These are phyloP conservation scores for Oreonectes daqikongensis DNA, from an alignment of 2,797 vertebrate genomes.

Conservation along the genomic window DNA sequence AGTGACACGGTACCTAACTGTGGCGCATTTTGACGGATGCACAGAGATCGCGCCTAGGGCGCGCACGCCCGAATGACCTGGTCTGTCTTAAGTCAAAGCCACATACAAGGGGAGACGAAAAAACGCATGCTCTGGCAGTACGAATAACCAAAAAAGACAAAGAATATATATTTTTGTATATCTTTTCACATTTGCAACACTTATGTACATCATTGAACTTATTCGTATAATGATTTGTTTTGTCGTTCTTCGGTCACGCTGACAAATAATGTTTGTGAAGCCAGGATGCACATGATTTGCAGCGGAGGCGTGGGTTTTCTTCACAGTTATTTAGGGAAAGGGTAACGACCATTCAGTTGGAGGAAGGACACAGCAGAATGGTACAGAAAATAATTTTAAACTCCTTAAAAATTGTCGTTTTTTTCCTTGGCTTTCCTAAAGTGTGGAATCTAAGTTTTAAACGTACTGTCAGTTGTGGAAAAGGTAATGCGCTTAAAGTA, in stretches of 20 bases:
- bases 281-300: neutral
- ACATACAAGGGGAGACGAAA: conserved; percentile 4
- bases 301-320: neutral
- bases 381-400: neutral
- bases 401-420: neutral
- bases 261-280: neutral
- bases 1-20: conserved; percentile 44
- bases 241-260: neutral
- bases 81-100: conserved; percentile 51
- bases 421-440: neutral
- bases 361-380: neutral
- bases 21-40: conserved; percentile 51
- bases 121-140: conserved; percentile 8
- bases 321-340: neutral
- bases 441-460: neutral
- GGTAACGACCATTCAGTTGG: neutral
- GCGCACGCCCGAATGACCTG: conserved; percentile 36
- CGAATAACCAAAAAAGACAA: neutral
- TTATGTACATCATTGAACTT: neutral
- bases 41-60: conserved; percentile 32
- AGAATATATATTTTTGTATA: too few species aligned
- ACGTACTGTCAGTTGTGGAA: neutral
- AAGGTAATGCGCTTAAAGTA: neutral
- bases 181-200: neutral
- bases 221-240: neutral